These are phyloP conservation scores for Apamea anceps DNA, from an alignment of 2,888 invertebrate genomes.

Conservation along the genomic window DNA sequence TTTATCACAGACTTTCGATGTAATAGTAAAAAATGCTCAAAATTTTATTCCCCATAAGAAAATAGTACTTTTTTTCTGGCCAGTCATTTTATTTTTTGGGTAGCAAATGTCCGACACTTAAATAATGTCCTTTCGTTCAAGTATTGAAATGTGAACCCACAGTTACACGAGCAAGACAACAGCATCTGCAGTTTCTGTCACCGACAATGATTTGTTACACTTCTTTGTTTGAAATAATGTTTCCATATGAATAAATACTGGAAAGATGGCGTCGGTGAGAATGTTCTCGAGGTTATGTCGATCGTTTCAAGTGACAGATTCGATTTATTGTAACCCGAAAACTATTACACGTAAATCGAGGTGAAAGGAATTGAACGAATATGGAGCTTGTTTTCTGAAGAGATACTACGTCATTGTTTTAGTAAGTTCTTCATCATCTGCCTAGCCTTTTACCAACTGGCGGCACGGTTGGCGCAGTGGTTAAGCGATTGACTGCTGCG, in stretches of 20 bases:
- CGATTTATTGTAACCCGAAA: slow-evolving; percentile 40
- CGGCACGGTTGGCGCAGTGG: no score
- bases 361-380: slow-evolving; percentile 20
- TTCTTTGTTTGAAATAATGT: slow-evolving; percentile 35
- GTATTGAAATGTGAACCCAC: not conserved
- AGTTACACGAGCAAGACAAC: not conserved
- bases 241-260: slow-evolving; percentile 43
- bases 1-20: no score
- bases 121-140: not conserved
- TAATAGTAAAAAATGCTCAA: no score
- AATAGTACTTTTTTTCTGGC: no score
- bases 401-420: no score
- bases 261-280: slow-evolving; percentile 7
- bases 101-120: no score
- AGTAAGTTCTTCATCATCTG: no score
- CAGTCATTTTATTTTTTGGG: no score
- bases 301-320: slow-evolving; percentile 44
- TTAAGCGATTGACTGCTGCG: no score
- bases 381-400: no score
- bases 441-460: no score
- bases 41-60: no score
- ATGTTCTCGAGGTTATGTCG: slow-evolving; percentile 21
- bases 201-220: slow-evolving; percentile 31
- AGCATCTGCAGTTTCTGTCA: slow-evolving; percentile 10
- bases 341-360: slow-evolving; percentile 37